phyloP scores from a whole-genome alignment of 2,888 invertebrate species.

The Helleia helle region DNA sequence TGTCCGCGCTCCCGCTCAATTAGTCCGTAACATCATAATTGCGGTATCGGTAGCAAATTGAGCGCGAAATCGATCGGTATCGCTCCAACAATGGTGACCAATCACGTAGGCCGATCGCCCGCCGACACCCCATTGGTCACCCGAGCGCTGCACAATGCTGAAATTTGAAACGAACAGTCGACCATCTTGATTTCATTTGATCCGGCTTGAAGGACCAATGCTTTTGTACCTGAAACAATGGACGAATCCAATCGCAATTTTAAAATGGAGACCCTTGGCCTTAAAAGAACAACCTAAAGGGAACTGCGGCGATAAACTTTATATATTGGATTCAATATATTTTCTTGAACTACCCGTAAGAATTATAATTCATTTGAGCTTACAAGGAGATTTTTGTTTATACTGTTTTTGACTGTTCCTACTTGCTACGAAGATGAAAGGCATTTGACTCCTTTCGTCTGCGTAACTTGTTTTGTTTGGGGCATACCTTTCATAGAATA shows the following conservation, averaged over 20 bases:
- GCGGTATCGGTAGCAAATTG: constrained; percentile 50
- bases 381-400: too few relatives aligned
- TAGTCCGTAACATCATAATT: constrained; percentile 30
- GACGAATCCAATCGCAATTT: background rate
- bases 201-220: constrained; percentile 24
- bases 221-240: constrained; percentile 4
- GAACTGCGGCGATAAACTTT: too few relatives aligned
- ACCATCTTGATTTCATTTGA: constrained; percentile 29
- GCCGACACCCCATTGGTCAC: constrained; percentile 28
- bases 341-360: too few relatives aligned
- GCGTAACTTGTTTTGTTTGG: too few relatives aligned
- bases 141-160: constrained; percentile 47
- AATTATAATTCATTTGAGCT: too few relatives aligned
- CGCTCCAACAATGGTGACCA: constrained; percentile 25
- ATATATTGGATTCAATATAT: too few relatives aligned
- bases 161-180: constrained; percentile 28
- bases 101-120: constrained; percentile 23
- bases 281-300: too few relatives aligned
- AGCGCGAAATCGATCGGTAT: constrained; percentile 41
- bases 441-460: too few relatives aligned
- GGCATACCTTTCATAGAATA: too few relatives aligned
- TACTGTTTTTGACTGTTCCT: too few relatives aligned
- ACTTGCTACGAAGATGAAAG: too few relatives aligned
- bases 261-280: too few relatives aligned
- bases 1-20: constrained; percentile 27